Base-by-base conservation (phyloP, 2,113 vertebrate species). In the Leptobrachium leishanense region DNA sequence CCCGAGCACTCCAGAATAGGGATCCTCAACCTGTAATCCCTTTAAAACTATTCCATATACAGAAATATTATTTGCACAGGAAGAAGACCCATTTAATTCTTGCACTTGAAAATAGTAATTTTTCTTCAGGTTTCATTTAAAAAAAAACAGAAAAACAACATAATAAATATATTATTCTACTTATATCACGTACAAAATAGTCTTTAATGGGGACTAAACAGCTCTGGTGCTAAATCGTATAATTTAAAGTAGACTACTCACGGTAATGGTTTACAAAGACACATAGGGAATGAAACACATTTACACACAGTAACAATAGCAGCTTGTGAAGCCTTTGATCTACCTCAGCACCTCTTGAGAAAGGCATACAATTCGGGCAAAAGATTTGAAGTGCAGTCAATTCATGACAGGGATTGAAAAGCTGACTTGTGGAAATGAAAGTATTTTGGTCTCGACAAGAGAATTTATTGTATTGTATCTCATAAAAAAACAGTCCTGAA, bases 381-480 rank as follows among this genome's bases (percentile, higher is more conserved):
- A 79, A 42, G 0, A 65, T 55, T 74, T 68, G 40, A 68, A 80
- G 6, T 6, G 2, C 76, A 85, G 88, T 75, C 70, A 86, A 89
- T 88, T 85, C 82, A 82, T 83, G 85, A 83, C 20, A 2, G 57
- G 53, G 69, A 72, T 67, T 43, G 63, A 7, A 0, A 75, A 2
- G 0, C 75, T 76, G 86, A 81, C 84, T 81, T 69, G 8, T 82
- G 81, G 75, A 84, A 85, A 83, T 84, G 74, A 84, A 74, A 82
- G 87, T 81, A 79, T 63, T 83, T 84, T 0, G 70, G 84, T 31
- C 20, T 31, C 90, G 90, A 93, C 91, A 94, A 93, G 86, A 2
- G 66, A 86, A 81, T 88, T 91, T 83, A 94, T 92, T 94, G 93
- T 94, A 85, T 88, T 87, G 86, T 85, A 84, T 79, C 84, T 86